Conservation (phyloP, 2,888 invertebrate species). For the Deladenus siricidicola region DNA sequence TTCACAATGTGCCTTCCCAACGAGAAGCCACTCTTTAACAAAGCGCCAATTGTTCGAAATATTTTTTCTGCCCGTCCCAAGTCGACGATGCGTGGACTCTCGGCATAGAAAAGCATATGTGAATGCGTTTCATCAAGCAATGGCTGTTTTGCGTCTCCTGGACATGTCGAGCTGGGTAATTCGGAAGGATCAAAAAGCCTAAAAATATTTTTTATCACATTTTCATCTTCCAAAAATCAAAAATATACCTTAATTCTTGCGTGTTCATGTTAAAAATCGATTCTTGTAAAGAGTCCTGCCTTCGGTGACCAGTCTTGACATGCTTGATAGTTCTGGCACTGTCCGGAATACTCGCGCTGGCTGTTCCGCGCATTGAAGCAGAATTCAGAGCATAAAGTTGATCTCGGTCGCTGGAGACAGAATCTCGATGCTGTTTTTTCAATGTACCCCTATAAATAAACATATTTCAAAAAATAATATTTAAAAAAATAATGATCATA, state of each 20-base stretch:
- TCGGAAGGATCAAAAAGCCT: constrained; percentile 35
- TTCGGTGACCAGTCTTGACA: constrained; percentile 34
- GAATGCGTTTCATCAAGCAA: constrained; percentile 70
- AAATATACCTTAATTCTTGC: constrained; percentile 25
- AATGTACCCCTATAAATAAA: neutral
- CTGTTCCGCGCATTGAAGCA: constrained; percentile 8
- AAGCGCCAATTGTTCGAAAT: constrained; percentile 45
- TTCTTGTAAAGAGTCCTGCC: constrained; percentile 48
- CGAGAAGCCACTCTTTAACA: constrained; percentile 36
- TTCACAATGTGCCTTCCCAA: constrained; percentile 41
- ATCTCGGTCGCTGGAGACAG: neutral
- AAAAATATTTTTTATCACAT: neutral
- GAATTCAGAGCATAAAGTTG: neutral
- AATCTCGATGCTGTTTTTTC: neutral
- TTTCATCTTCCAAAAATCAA: too few relatives aligned
- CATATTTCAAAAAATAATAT: too few relatives aligned
- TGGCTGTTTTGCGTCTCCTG: constrained; percentile 34
- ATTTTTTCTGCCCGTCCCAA: constrained; percentile 42
- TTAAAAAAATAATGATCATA: neutral
- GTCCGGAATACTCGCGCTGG: constrained; percentile 3
- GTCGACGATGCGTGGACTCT: constrained; percentile 38
- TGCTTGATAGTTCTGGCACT: constrained; percentile 24
- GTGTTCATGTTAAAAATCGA: constrained; percentile 38
- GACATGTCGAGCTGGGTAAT: constrained; percentile 32
- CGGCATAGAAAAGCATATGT: constrained; percentile 71